A percentile compares a stretch with the other conserved stretches of the same genome.
Evolutionary conservation across 2,113 vertebrate genomes (phyloP).

Genomic region (Suncus etruscus): DNA sequence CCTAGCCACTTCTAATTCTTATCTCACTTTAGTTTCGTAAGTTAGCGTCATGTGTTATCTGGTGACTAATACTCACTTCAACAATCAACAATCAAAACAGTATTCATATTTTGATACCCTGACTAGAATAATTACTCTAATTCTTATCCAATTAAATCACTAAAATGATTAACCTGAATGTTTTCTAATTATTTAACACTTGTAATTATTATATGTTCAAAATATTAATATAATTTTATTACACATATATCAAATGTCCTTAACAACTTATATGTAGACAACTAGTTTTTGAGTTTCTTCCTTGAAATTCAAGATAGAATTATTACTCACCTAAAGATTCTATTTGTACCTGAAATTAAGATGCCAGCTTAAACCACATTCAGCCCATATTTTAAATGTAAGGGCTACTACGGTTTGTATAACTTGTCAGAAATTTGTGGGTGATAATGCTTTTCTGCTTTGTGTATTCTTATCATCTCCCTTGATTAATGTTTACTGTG

Average conservation of each 20-base stretch:
- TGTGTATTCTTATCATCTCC: conserved; percentile 66
- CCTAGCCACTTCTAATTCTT: fast-evolving
- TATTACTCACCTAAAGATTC: background rate
- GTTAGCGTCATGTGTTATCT: background rate
- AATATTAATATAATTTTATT: background rate
- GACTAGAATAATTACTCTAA: background rate
- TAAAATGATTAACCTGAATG: background rate
- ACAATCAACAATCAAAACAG: background rate
- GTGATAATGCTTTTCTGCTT: conserved; percentile 43
- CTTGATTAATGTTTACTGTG: conserved; percentile 66
- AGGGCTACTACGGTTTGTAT: background rate
- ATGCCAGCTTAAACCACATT: background rate
- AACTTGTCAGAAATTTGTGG: background rate
- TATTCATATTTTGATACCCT: background rate
- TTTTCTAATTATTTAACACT: conserved; percentile 1
- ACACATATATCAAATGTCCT: background rate
- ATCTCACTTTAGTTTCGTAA: fast-evolving
- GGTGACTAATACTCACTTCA: background rate
- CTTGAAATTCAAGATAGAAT: conserved; percentile 35
- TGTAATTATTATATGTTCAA: too few relatives aligned
- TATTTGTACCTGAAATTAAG: background rate
- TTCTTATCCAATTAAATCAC: background rate
- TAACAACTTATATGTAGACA: background rate
- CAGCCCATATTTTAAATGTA: conserved; percentile 12
- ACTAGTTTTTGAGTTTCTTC: background rate